A percentile compares a stretch with the other conserved stretches of the same genome.
Evolutionary conservation across 2,797 vertebrate species (phyloP).

Genomic region (Xenentodon cancila): DNA sequence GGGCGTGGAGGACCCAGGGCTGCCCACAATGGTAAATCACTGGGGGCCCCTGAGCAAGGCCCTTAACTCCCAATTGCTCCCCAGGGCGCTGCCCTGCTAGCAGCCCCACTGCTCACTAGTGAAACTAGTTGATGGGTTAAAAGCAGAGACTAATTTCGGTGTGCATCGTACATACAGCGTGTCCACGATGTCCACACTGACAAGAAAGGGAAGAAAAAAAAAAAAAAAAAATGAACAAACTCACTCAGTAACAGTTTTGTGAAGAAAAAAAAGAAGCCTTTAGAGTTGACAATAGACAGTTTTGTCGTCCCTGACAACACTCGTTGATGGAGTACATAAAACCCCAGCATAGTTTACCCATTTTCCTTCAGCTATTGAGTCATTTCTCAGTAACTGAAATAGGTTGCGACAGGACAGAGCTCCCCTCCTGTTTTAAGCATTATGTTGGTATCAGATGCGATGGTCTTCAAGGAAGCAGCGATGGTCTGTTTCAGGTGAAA

Average conservation of each 20-base stretch:
- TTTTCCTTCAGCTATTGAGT: constrained; percentile 32
- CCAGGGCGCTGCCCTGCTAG: too few relatives aligned
- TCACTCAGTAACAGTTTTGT: constrained; percentile 12
- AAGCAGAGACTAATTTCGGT: too few relatives aligned
- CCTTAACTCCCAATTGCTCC: too few relatives aligned
- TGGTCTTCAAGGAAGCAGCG: constrained; percentile 34
- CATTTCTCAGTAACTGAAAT: constrained; percentile 31
- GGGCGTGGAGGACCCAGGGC: too few relatives aligned
- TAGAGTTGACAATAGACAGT: constrained; percentile 17
- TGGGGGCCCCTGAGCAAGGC: too few relatives aligned
- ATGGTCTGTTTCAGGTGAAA: constrained; percentile 35
- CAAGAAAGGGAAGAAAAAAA: too few relatives aligned
- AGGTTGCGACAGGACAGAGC: constrained; percentile 28
- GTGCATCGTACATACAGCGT: too few relatives aligned
- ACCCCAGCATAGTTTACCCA: constrained; percentile 28
- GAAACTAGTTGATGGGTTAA: too few relatives aligned
- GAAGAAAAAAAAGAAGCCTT: constrained; percentile 14
- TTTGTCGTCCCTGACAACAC: constrained; percentile 43
- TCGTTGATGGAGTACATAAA: constrained; percentile 41
- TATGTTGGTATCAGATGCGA: constrained; percentile 38
- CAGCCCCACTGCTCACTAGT: too few relatives aligned
- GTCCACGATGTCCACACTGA: too few relatives aligned
- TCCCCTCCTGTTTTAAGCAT: constrained; percentile 30
- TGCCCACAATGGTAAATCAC: too few relatives aligned
- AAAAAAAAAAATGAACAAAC: too few relatives aligned